Percentiles rank a stretch among this genome's conserved stretches.
Conservation (phyloP, 2,797 vertebrate genomes). For the Nyctibius grandis region DNA sequence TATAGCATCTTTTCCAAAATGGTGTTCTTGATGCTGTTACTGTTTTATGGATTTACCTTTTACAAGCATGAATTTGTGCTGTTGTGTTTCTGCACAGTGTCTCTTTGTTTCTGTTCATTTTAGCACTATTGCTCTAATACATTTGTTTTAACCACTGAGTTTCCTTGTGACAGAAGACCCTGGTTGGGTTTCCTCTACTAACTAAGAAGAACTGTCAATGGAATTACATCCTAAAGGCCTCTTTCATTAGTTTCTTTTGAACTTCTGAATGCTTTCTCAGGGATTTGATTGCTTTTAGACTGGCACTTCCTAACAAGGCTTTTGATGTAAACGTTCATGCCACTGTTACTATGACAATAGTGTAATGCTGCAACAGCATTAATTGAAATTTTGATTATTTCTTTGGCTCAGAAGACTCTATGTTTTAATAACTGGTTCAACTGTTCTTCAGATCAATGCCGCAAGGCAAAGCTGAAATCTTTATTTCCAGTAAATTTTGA, state of each 20-base stretch:
- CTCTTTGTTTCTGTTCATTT: not conserved
- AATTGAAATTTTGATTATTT: constrained; percentile 64
- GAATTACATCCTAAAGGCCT: constrained; percentile 39
- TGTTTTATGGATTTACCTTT: not conserved
- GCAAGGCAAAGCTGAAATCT: constrained; percentile 17
- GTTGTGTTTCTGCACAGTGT: not conserved
- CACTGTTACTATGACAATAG: constrained; percentile 66
- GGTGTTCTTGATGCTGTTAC: not conserved
- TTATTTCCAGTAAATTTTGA: constrained; percentile 5
- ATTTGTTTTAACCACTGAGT: constrained; percentile 1
- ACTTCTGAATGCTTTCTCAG: constrained; percentile 55
- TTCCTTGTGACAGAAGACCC: not conserved
- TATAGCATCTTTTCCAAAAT: not conserved
- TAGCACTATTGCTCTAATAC: not conserved
- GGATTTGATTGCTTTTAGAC: constrained; percentile 57
- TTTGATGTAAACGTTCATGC: constrained; percentile 62
- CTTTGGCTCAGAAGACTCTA: constrained; percentile 30
- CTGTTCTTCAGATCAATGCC: constrained; percentile 31
- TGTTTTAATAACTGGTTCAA: constrained; percentile 60
- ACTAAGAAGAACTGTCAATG: constrained; percentile 20
- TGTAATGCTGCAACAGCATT: constrained; percentile 14
- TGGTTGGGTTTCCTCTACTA: not conserved
- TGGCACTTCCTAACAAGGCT: constrained; percentile 48
- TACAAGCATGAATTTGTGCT: not conserved
- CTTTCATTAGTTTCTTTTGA: constrained; percentile 66